Conservation (phyloP, 2,888 invertebrate species). For the Drosophila suboccidentalis region DNA sequence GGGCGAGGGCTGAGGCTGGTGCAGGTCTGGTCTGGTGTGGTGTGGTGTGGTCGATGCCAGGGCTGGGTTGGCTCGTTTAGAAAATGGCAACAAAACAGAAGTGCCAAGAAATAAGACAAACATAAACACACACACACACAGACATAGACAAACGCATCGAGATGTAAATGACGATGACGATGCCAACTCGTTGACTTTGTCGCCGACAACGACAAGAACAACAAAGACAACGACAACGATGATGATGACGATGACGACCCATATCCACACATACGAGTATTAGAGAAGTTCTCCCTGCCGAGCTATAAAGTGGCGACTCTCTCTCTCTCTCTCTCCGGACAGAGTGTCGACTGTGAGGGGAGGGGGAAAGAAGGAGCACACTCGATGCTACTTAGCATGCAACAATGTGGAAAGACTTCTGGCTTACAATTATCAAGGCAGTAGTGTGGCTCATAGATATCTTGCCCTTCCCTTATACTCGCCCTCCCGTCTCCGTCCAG, state of each 20-base stretch:
- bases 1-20: slow-evolving; percentile 1
- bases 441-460: slow-evolving; percentile 42
- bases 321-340: too few relatives aligned
- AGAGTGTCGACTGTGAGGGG: too few relatives aligned
- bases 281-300: slow-evolving; percentile 47
- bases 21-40: slow-evolving; percentile 11
- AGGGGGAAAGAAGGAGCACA: not conserved
- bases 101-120: slow-evolving; percentile 63
- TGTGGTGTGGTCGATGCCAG: not conserved
- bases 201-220: slow-evolving; percentile 13
- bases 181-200: slow-evolving; percentile 60
- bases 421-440: slow-evolving; percentile 58
- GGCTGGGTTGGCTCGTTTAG: slow-evolving; percentile 5
- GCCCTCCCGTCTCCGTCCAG: not conserved
- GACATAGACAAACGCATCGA: slow-evolving; percentile 18
- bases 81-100: slow-evolving; percentile 61
- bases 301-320: slow-evolving; percentile 47
- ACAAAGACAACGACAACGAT: too few relatives aligned
- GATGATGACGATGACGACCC: slow-evolving; percentile 43
- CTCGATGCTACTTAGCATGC: slow-evolving; percentile 59
- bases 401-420: slow-evolving; percentile 56
- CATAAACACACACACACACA: slow-evolving; percentile 21
- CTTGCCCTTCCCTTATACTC: not conserved
- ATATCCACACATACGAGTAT: slow-evolving; percentile 56
- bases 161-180: slow-evolving; percentile 60